Percentiles rank a stretch among this genome's conserved stretches.
Conservation (phyloP, 2,888 invertebrate species). For the Chorisops tibialis region DNA sequence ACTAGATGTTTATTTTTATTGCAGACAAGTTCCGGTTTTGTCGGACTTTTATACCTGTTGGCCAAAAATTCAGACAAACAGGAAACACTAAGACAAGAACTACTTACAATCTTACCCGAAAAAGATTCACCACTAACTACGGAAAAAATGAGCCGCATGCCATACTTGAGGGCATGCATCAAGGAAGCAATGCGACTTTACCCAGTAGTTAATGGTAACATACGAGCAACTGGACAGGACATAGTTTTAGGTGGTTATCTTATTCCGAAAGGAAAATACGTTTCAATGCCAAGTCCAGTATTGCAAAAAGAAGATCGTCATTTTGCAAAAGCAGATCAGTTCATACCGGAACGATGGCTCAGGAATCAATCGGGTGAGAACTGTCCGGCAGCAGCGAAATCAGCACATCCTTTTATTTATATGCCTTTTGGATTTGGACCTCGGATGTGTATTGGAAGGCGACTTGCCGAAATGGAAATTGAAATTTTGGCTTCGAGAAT, state of each 20-base stretch:
- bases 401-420: conserved; percentile 56
- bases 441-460: conserved; percentile 65
- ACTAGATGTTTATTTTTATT: background rate
- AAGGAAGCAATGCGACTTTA: conserved; percentile 65
- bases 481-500: conserved; percentile 54
- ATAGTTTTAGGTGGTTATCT: conserved; percentile 60
- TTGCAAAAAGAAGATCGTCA: conserved; percentile 61
- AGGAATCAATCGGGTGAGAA: conserved; percentile 29
- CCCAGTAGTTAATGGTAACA: conserved; percentile 58
- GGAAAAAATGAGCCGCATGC: conserved; percentile 51
- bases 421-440: conserved; percentile 68
- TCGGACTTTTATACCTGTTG: conserved; percentile 58
- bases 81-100: conserved; percentile 60
- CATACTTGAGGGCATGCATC: conserved; percentile 66
- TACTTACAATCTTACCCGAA: conserved; percentile 49
- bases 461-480: conserved; percentile 70
- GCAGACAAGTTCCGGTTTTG: conserved; percentile 52
- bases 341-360: conserved; percentile 72
- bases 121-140: conserved; percentile 47
- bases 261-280: conserved; percentile 64
- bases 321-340: conserved; percentile 53
- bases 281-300: conserved; percentile 68
- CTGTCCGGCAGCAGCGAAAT: conserved; percentile 37
- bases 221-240: conserved; percentile 56
- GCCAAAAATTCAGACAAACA: conserved; percentile 65